phyloP scores from a whole-genome alignment of 30 jellyfish, hydroid and myxozoan genomes.

The Mastigias papua region DNA sequence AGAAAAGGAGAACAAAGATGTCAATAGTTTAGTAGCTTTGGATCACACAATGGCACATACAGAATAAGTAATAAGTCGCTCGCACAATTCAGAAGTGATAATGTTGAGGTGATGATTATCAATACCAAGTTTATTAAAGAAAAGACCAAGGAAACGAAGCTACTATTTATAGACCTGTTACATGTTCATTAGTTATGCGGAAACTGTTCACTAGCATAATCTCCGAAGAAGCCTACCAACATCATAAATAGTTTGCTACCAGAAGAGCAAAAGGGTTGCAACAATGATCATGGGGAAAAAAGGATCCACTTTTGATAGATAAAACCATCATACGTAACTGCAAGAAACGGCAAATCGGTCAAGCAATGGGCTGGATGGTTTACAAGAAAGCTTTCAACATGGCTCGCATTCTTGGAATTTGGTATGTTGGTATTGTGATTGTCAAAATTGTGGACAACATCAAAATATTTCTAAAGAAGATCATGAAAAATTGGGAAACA shows the following conservation, averaged over 20 bases:
- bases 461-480: constrained; percentile 28
- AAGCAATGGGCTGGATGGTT: constrained; percentile 50
- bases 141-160: no score
- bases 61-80: no score
- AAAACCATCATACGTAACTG: constrained; percentile 27
- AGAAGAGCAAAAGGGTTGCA: constrained; percentile 34
- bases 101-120: no score
- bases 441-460: constrained; percentile 17
- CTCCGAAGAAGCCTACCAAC: constrained; percentile 31
- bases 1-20: no score
- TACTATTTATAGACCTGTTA: constrained; percentile 34
- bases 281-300: constrained; percentile 2
- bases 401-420: constrained; percentile 38
- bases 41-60: no score
- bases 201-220: constrained; percentile 38
- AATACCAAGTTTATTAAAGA: no score
- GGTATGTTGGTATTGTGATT: constrained; percentile 14
- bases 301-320: constrained; percentile 42
- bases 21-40: no score
- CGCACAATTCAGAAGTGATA: no score
- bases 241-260: constrained; percentile 29
- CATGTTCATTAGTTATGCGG: constrained; percentile 30
- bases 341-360: constrained; percentile 33
- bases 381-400: constrained; percentile 34
- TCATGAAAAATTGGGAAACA: constrained; percentile 26